phyloP scores from a whole-genome alignment of 2,888 invertebrate genomes.

The Rhogogaster chlorosoma region DNA sequence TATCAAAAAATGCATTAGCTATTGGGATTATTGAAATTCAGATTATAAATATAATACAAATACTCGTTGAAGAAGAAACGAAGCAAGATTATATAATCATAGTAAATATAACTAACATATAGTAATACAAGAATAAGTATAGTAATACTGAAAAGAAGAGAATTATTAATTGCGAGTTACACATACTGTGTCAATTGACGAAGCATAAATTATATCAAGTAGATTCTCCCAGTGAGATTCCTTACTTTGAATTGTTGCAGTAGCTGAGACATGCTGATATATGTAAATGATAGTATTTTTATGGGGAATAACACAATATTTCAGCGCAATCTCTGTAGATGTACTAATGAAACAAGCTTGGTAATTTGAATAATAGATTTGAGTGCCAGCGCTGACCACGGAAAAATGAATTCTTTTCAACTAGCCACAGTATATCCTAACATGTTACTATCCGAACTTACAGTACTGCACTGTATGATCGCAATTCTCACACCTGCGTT shows the following conservation, averaged over 20 bases:
- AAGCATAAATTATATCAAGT: background rate
- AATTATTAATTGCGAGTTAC: background rate
- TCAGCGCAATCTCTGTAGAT: background rate
- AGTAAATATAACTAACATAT: background rate
- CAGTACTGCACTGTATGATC: background rate
- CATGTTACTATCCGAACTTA: background rate
- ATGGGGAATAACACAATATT: background rate
- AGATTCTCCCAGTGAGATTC: background rate
- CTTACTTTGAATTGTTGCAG: conserved; percentile 6
- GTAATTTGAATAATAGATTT: background rate
- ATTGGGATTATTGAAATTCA: background rate
- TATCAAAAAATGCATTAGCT: background rate
- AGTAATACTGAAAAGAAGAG: background rate
- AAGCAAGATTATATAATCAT: background rate
- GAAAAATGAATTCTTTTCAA: background rate
- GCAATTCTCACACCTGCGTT: conserved; percentile 11
- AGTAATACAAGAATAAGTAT: background rate
- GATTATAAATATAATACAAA: background rate
- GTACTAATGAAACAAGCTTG: background rate
- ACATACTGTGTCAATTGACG: background rate
- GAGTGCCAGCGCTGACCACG: background rate
- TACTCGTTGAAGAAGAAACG: background rate
- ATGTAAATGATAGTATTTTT: background rate
- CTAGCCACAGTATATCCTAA: background rate
- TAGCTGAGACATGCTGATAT: background rate